Base-by-base conservation (phyloP, 2,888 invertebrate species). In the Phaedon cochleariae region DNA sequence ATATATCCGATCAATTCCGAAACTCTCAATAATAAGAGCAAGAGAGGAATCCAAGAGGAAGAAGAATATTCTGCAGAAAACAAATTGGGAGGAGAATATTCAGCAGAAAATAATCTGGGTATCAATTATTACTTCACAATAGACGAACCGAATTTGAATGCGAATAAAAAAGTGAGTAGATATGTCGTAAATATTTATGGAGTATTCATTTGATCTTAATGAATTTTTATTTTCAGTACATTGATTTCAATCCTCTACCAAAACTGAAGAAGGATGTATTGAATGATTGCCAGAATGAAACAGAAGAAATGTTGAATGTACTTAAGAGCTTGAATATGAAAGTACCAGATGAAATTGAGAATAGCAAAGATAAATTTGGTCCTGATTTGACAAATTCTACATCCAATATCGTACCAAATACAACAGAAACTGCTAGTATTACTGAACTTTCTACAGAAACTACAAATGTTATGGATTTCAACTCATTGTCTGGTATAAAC, bases 1-100 rank as follows among this genome's bases (percentile, higher is more conserved):
- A 72, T 74, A 45, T 74, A 72, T 64, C 70, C 71, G 1, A 61
- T 55, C n/a, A 48, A 69, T 41, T 15, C 58, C 60, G 51, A 49
- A 52, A 53, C 45, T 34, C 46, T 4, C 20, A 64, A 53, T 48
- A 57, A 41, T 7, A 67, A 65, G 37, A 37, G 7, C 20, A 70
- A 67, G 60, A 59, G 67, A 21, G 41, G 51, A 26, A 52, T 59
- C 37, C 17, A 45, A 31, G 67, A 54, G 7, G 60, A 37, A 26
- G 31, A 37, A 21, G 49, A 18, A 3, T 37, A 12, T 17, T 4
- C 18, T 17, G 53, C 29, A 22, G 55, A 55, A 17, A 37, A 52
- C 12, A 17, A 3, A n/a, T 48, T 31, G 12, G 46, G n/a, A n/a
- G n/a, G n/a, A n/a, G n/a, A n/a, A n/a, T n/a, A n/a, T n/a, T n/a